Base-by-base conservation (phyloP, 2,113 vertebrate genomes). In the Haemorhous mexicanus region DNA sequence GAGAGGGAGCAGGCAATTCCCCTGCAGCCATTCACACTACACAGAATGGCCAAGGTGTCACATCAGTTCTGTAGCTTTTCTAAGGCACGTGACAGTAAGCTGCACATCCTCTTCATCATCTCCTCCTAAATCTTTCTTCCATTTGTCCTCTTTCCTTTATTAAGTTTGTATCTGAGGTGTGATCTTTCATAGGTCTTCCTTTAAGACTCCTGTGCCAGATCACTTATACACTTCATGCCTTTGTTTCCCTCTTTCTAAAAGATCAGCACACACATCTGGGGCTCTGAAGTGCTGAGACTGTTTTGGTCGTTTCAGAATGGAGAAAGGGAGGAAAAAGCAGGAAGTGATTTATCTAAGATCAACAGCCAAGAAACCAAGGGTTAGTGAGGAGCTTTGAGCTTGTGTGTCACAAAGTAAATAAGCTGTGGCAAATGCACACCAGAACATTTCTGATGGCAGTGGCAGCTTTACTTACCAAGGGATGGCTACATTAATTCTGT, bases 341-440 rank as follows among this genome's bases (percentile, higher is more conserved):
- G 66, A 70, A 66, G 70, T 86, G 63, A 69, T 86, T 89, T 66
- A 79, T 86, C 82, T 44, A 84, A 93, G 59, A 91, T 80, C 89
- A 94, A 82, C 78, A 89, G 63, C 67, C 67, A 91, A 84, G 84
- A 77, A 94, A 85, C 47, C n/a, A 74, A 88, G 61, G 90, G 66
- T 52, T 79, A 76, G 30, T 4, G 3, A 81, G 78, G 67, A 80
- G 68, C 69, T 89, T 81, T 93, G 83, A 92, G 79, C 75, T 35
- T 50, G 83, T 92, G 76, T 81, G 86, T 74, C 83, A 88, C 86
- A 77, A 86, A 92, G 90, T 67, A 93, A 94, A 90, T 83, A 95
- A 94, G 75, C 79, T 24, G 62, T 33, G 79, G 55, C 59, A 86
- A 80, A 95, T 0, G 1, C 83, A 73, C 44, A 19, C 61, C 4